Percentiles rank a stretch among this genome's conserved stretches.
Evolutionary conservation across 1,140 invertebrate species (phyloP).

Genomic region (Drosophila lacteicornis): DNA sequence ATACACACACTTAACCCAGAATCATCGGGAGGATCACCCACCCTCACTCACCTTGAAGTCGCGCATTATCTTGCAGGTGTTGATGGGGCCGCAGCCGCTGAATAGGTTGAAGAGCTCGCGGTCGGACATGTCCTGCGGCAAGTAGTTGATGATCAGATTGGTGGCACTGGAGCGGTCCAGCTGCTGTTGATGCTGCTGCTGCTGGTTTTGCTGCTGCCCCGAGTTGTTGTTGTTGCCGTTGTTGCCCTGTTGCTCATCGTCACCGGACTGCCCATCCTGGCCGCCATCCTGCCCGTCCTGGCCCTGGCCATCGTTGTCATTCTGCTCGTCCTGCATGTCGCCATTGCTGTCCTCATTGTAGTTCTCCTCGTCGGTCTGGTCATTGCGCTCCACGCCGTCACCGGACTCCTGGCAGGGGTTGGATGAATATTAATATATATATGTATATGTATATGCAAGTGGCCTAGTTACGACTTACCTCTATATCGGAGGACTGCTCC

Average conservation of each 20-base stretch:
- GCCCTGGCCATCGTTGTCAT: conserved; percentile 4
- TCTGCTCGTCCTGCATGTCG: conserved; percentile 5
- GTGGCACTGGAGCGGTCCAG: conserved; percentile 85
- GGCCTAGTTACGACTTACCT: conserved; percentile 13
- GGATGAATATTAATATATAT: not conserved
- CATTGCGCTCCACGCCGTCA: conserved; percentile 29
- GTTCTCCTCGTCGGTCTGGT: conserved; percentile 26
- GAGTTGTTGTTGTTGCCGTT: not conserved
- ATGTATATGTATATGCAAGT: not conserved
- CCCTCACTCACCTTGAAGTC: conserved; percentile 90
- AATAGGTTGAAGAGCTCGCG: conserved; percentile 96
- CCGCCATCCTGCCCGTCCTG: conserved; percentile 8
- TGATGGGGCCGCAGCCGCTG: conserved; percentile 93
- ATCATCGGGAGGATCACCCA: too few species aligned
- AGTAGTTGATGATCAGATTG: conserved; percentile 97
- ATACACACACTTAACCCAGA: too few species aligned
- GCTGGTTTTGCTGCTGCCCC: not conserved
- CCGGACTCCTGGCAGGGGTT: conserved; percentile 20
- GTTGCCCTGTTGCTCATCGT: conserved; percentile 21
- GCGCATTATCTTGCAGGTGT: conserved; percentile 96
- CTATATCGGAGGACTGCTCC: conserved; percentile 39
- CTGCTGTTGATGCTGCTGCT: conserved; percentile 23
- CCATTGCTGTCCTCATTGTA: conserved; percentile 21
- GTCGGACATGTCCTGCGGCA: conserved; percentile 96
- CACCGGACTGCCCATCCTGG: conserved; percentile 30